Evolutionary conservation across 1,140 invertebrate genomes (phyloP).

Genomic region (Eupristina koningsbergeri): DNA sequence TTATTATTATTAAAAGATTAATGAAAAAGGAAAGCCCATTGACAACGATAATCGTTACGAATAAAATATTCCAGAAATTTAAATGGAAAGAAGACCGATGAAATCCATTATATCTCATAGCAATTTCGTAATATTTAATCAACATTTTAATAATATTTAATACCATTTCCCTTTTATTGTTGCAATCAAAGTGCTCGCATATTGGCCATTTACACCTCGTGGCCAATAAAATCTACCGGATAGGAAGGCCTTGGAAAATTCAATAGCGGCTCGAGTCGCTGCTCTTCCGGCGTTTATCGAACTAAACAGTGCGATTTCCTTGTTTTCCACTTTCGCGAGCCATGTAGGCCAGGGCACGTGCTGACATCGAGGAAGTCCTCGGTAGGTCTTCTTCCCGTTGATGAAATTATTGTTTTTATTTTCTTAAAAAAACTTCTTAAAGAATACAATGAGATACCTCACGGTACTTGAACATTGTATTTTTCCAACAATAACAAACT

Average conservation of each 20-base stretch:
- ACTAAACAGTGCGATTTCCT: constrained; percentile 19
- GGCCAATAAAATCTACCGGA: background rate
- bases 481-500: background rate
- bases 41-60: too few species aligned
- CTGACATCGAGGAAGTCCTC: constrained; percentile 28
- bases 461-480: background rate
- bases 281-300: constrained; percentile 42
- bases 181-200: too few species aligned
- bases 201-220: too few species aligned
- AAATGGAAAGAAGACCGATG: too few species aligned
- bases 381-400: background rate
- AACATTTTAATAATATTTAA: too few species aligned
- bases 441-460: background rate
- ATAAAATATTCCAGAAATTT: too few species aligned
- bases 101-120: too few species aligned
- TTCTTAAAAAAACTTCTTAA: background rate
- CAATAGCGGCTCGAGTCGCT: background rate
- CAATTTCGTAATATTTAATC: too few species aligned
- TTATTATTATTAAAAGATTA: too few species aligned
- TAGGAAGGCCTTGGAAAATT: constrained; percentile 15
- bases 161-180: too few species aligned
- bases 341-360: constrained; percentile 1
- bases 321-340: constrained; percentile 45
- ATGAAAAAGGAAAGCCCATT: too few species aligned
- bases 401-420: constrained; percentile 23